Base-by-base conservation (phyloP, 2,797 vertebrate genomes). In the Lithobates sylvaticus region DNA sequence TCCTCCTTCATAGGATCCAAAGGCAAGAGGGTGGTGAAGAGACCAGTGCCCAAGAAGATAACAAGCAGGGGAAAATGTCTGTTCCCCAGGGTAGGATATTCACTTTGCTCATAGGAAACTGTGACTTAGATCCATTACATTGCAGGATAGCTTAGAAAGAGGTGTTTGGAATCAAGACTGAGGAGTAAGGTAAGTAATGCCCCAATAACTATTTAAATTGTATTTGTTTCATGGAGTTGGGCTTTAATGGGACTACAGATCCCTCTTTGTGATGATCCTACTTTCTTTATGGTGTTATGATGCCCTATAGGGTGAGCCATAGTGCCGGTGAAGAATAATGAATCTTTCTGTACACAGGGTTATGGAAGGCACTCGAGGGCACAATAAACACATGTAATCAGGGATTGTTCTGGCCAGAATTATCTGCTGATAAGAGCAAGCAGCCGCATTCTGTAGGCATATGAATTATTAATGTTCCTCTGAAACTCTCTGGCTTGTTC, bases 331-430 rank as follows among this genome's bases (percentile, higher is more conserved):
- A 74, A 75, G 69, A 85, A 75, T 67, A 74, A 76, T 81, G 36
- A 81, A 69, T 72, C n/a, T 34, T 32, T 34, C 61, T 75, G 27
- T 69, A 69, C 34, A 61, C 72, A 50, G 27, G 71, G 78, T 76
- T 85, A 79, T 21, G 34, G 71, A 73, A 69, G 71, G 64, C 47
- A 78, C 84, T 67, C 42, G 50, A 78, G 86, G 76, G 76, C 81
- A 87, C 68, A 67, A 61, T 80, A 87, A 87, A 87, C 86, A 87
- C 76, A 71, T 87, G 86, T 87, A 87, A 87, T 87, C 81, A 84
- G 81, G 71, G 65, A 87, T 84, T 87, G 81, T 87, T 81, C 76
- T 73, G 75, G 85, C 39, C 76, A 83, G 86, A 84, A 77, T 84
- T 70, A 84, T 87, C 86, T 80, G 81, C 81, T 84, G 86, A 87